These are phyloP conservation scores for Brachionus rubens DNA, from an alignment of 1,140 invertebrate species.

Conservation along the genomic window DNA sequence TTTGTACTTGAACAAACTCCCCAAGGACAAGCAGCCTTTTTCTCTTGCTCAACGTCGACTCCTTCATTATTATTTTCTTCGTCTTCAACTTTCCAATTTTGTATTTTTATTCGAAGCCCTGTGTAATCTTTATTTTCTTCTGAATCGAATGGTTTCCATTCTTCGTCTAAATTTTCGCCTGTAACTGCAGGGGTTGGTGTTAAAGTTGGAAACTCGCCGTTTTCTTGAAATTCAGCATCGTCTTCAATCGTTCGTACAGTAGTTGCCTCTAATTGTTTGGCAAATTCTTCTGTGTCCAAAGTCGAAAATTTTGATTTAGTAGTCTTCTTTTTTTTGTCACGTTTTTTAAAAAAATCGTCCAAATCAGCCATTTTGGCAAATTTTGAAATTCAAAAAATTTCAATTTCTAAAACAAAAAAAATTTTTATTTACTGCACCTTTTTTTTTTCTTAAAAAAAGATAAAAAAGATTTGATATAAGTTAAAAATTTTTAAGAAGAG, in stretches of 20 bases:
- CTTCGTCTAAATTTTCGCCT: conserved; percentile 43
- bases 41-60: conserved; percentile 17
- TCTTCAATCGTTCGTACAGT: conserved; percentile 19
- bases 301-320: conserved; percentile 32
- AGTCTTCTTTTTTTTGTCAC: conserved; percentile 42
- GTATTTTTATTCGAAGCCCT: conserved; percentile 33
- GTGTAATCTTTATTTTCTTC: conserved; percentile 43
- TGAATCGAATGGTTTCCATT: conserved; percentile 45
- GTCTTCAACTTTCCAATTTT: conserved; percentile 46
- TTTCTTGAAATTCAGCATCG: conserved; percentile 1
- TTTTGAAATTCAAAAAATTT: too few species aligned
- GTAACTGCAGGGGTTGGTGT: neutral
- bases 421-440: neutral
- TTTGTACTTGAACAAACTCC: neutral
- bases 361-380: conserved; percentile 35
- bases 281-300: conserved; percentile 37
- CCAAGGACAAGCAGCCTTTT: conserved; percentile 37
- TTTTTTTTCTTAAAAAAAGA: too few species aligned
- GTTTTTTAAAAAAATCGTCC: conserved; percentile 47
- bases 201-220: neutral
- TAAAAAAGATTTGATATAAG: too few species aligned
- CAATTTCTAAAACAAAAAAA: too few species aligned
- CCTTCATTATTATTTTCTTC: conserved; percentile 35
- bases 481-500: too few species aligned
- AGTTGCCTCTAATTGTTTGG: conserved; percentile 34